A percentile compares a stretch with the other conserved stretches of the same genome.
Conservation (phyloP, 2,797 vertebrate species). For the Propithecus perrieri region DNA sequence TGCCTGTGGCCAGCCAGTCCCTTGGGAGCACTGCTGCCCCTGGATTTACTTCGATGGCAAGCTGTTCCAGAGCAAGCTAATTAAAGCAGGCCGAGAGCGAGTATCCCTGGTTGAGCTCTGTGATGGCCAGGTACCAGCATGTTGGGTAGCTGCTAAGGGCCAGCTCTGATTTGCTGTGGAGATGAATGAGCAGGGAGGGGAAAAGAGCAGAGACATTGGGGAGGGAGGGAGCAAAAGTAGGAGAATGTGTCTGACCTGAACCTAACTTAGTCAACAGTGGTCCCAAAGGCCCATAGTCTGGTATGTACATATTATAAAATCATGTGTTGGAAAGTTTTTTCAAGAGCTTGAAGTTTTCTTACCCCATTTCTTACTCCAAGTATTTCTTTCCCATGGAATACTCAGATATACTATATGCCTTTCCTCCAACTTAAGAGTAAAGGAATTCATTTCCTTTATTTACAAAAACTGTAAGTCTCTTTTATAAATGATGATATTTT, state of each 20-base stretch:
- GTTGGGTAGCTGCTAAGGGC: neutral
- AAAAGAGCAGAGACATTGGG: neutral
- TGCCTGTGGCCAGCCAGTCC: conserved; percentile 95
- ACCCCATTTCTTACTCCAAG: neutral
- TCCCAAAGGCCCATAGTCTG: neutral
- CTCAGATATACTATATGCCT: neutral
- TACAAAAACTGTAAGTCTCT: conserved; percentile 26
- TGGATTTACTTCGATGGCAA: conserved; percentile 97
- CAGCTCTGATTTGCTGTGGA: neutral
- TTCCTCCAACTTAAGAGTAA: neutral
- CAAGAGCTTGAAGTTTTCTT: conserved; percentile 28
- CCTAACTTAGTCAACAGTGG: neutral
- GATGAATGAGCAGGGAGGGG: neutral
- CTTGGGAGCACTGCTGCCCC: conserved; percentile 96
- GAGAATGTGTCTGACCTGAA: conserved; percentile 6
- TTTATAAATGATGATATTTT: conserved; percentile 11
- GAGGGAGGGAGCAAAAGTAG: neutral
- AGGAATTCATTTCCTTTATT: conserved; percentile 50
- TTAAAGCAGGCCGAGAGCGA: conserved; percentile 90
- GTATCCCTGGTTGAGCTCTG: conserved; percentile 93
- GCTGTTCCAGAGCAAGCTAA: conserved; percentile 95
- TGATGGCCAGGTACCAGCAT: conserved; percentile 91
- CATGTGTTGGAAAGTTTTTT: neutral
- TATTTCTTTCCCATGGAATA: conserved; percentile 36
- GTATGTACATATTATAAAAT: conserved; percentile 24